Evolutionary conservation across 2,113 vertebrate genomes (phyloP), one percentile per base, ranked within the genome.

Genomic region (Helogale parvula): DNA sequence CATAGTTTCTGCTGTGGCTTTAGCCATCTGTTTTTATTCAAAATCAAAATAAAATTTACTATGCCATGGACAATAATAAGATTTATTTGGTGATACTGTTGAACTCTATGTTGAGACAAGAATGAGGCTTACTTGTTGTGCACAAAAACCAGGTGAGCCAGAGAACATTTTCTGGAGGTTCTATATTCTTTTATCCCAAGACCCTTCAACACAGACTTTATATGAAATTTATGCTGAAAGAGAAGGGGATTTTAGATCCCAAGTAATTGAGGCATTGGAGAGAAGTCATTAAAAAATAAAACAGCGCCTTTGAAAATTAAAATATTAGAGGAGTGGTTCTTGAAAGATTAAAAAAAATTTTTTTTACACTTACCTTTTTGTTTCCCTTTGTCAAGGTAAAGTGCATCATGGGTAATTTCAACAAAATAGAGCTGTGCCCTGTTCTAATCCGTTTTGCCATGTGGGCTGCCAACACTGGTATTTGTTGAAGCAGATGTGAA

Each of bases 21-120:
- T 91, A 82, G 47, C 38, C 31, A 82, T 82, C 45, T 94, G 45
- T 80, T 91, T 71, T 88, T 86, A 94, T 96, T 93, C 57, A 93
- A 77, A 88, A 94, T 38, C 31, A 76, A 92, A 80, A 25, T 82
- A 66, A 85, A 76, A 47, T 84, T 85, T 94, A 54, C 77, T 97
- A 52, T 3, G 5, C 31, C 35, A 41, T 85, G 23, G 50, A 85
- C 21, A 91, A 93, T 35, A 88, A 19, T 77, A 92, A 66, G 38
- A 25, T 92, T 92, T 92, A 79, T 72, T 68, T 93, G 60, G 27
- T 63, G 45, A 93, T 71, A 85, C 8, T 38, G 5, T 50, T 85
- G n/a, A 50, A 60, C 31, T 94, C n/a, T 90, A 2, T 93, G 14
- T 45, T 66, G 94, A 63, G 83, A 54, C 31, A 92, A 19, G 41